These are phyloP conservation scores for Vandiemenella viatica DNA, from an alignment of 2,888 invertebrate genomes.

Conservation along the genomic window DNA sequence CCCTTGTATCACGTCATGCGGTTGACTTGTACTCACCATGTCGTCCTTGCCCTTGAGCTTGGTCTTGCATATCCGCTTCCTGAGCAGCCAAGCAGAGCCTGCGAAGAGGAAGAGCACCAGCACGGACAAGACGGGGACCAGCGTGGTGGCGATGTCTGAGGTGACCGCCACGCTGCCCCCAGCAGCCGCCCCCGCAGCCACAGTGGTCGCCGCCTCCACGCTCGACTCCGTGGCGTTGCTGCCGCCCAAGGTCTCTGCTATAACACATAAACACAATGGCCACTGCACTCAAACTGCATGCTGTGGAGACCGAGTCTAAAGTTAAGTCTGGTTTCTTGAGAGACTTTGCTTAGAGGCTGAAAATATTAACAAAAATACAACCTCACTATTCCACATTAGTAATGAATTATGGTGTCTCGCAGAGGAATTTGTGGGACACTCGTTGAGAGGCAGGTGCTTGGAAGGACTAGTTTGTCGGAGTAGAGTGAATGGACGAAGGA, in stretches of 20 bases:
- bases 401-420: too few species aligned
- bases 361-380: too few species aligned
- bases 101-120: slow-evolving; percentile 52
- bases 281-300: too few species aligned
- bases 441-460: too few species aligned
- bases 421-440: too few species aligned
- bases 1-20: background rate
- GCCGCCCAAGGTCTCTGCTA: background rate
- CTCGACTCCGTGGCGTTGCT: background rate
- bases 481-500: too few species aligned
- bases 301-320: too few species aligned
- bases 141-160: slow-evolving; percentile 34
- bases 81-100: slow-evolving; percentile 51
- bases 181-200: background rate
- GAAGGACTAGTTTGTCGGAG: too few species aligned
- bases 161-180: background rate
- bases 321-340: too few species aligned
- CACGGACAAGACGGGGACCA: slow-evolving; percentile 56
- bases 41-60: slow-evolving; percentile 58
- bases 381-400: too few species aligned
- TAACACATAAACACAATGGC: background rate
- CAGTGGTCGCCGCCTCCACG: background rate
- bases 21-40: slow-evolving; percentile 40
- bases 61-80: slow-evolving; percentile 49
- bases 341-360: too few species aligned